Percentiles rank a stretch among this genome's conserved stretches.
These are phyloP conservation scores for Crenichthys baileyi DNA, from an alignment of 2,797 vertebrate genomes.

Conservation along the genomic window DNA sequence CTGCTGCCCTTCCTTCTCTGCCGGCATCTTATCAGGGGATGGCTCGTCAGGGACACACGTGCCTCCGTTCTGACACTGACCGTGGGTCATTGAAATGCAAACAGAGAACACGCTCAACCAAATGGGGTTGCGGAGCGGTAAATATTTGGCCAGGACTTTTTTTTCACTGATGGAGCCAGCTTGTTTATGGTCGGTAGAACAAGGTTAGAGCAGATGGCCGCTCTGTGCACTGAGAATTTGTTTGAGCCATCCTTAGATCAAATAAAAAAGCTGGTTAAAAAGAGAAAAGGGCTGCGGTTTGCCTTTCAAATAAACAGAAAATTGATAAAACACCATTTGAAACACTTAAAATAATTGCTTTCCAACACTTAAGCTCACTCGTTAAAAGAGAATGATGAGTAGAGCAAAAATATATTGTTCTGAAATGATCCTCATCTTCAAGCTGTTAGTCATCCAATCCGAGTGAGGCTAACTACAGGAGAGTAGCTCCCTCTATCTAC, in stretches of 20 bases:
- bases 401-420: slow-evolving; percentile 30
- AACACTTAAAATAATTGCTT: not conserved
- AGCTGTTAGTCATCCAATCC: slow-evolving; percentile 26
- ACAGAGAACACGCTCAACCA: slow-evolving; percentile 77
- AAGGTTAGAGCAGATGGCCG: slow-evolving; percentile 75
- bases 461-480: slow-evolving; percentile 49
- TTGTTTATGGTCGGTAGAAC: slow-evolving; percentile 75
- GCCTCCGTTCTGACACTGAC: slow-evolving; percentile 77
- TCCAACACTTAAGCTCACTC: slow-evolving; percentile 6
- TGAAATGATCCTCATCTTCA: slow-evolving; percentile 46
- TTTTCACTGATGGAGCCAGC: slow-evolving; percentile 69
- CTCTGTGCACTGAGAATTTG: slow-evolving; percentile 27
- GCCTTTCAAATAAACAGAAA: slow-evolving; percentile 39
- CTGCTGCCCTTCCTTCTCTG: slow-evolving; percentile 48
- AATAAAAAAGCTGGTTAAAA: slow-evolving; percentile 76
- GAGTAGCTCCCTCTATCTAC: slow-evolving; percentile 76
- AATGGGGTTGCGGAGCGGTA: slow-evolving; percentile 81
- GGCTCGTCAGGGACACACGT: slow-evolving; percentile 81
- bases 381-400: slow-evolving; percentile 3
- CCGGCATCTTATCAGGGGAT: slow-evolving; percentile 75
- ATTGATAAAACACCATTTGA: not conserved
- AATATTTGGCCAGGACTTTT: slow-evolving; percentile 81
- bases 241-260: slow-evolving; percentile 63
- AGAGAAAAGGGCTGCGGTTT: slow-evolving; percentile 28
- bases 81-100: slow-evolving; percentile 80